phyloP scores from a whole-genome alignment of 2,797 vertebrate species.

The Thunnus albacares region DNA sequence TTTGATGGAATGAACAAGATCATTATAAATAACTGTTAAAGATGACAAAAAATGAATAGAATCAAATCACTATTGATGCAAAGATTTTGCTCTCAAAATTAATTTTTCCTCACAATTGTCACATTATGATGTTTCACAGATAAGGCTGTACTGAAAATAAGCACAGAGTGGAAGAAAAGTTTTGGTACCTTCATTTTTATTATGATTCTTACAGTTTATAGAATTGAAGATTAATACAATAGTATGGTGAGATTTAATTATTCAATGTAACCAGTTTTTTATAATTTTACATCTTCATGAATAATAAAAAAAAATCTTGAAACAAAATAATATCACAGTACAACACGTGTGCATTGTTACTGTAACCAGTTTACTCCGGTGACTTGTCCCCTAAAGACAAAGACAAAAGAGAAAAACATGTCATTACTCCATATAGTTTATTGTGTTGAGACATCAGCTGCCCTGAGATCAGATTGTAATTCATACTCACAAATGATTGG shows the following conservation, averaged over 20 bases:
- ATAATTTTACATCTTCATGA: not conserved
- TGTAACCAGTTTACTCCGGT: slow-evolving; percentile 6
- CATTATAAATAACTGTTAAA: no score
- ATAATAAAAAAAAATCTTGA: not conserved
- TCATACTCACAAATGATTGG: slow-evolving; percentile 71
- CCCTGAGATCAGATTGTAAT: not conserved
- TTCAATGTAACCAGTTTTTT: not conserved
- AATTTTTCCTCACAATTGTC: no score
- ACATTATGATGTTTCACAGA: no score
- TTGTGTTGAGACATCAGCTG: not conserved
- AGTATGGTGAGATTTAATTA: not conserved
- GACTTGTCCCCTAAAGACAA: slow-evolving; percentile 49
- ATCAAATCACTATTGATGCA: no score
- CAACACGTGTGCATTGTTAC: not conserved
- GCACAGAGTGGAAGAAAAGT: not conserved
- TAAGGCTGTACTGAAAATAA: not conserved
- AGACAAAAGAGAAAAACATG: slow-evolving; percentile 11
- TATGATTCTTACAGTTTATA: not conserved
- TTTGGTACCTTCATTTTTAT: not conserved
- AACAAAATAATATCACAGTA: not conserved
- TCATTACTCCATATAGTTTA: not conserved
- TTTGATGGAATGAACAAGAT: no score
- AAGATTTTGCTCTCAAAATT: no score
- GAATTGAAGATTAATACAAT: not conserved
- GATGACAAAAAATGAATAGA: no score